Evolutionary conservation across 1,140 invertebrate species (phyloP).

Genomic region (Drosophila kepulauana): DNA sequence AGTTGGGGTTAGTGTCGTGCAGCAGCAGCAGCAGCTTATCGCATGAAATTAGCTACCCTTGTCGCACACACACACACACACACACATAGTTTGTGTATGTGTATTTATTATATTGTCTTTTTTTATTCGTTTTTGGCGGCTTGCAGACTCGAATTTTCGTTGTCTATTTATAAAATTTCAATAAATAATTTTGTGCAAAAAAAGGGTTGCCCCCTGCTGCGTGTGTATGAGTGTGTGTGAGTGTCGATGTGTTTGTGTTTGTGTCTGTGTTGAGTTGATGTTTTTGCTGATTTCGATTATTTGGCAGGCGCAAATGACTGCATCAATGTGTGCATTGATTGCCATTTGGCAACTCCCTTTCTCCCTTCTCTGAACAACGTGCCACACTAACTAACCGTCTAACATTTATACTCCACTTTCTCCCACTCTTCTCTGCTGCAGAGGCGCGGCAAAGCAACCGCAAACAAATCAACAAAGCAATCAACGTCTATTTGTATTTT

Average conservation of each 20-base stretch:
- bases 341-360: constrained; percentile 54
- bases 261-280: constrained; percentile 28
- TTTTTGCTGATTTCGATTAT: constrained; percentile 75
- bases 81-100: constrained; percentile 1
- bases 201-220: constrained; percentile 45
- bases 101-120: background rate
- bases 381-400: constrained; percentile 71
- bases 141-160: constrained; percentile 79
- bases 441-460: constrained; percentile 65
- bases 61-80: constrained; percentile 44
- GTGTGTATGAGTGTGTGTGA: constrained; percentile 2
- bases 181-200: constrained; percentile 75
- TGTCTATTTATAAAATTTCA: constrained; percentile 84
- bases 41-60: constrained; percentile 81
- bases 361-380: constrained; percentile 17
- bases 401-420: constrained; percentile 54
- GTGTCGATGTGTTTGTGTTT: constrained; percentile 5
- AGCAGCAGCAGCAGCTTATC: constrained; percentile 65
- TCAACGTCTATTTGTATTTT: constrained; percentile 83
- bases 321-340: constrained; percentile 79
- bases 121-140: constrained; percentile 60
- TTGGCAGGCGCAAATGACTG: constrained; percentile 62
- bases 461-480: constrained; percentile 83
- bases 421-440: background rate
- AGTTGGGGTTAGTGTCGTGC: constrained; percentile 70